Conservation (phyloP, 2,888 invertebrate genomes). For the Mesoligia furuncula region DNA sequence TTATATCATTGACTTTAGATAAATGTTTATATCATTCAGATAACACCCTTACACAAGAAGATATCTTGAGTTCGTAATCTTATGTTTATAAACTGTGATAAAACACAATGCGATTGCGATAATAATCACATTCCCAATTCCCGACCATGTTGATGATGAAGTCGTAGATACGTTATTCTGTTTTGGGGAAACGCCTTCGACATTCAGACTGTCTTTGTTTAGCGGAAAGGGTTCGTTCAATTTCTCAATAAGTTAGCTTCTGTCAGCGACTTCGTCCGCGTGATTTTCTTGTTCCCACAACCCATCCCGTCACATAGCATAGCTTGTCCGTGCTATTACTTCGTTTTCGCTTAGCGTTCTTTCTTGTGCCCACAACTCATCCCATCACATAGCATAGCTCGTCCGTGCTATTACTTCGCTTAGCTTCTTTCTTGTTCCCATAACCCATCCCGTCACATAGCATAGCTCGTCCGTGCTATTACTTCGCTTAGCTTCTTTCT, state of each 20-base stretch:
- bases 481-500: background rate
- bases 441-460: no score
- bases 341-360: no score
- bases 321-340: no score
- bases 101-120: background rate
- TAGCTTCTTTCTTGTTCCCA: no score
- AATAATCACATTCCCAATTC: background rate
- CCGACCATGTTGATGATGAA: background rate
- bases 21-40: constrained; percentile 8
- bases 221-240: background rate
- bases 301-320: no score
- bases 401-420: no score
- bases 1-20: constrained; percentile 9
- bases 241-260: background rate
- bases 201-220: background rate
- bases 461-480: no score
- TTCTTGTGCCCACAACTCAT: no score
- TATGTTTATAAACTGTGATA: constrained; percentile 12
- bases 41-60: constrained; percentile 1
- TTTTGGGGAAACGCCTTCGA: background rate
- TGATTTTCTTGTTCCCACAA: no score
- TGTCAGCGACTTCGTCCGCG: background rate
- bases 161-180: background rate
- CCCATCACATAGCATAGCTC: no score
- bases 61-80: constrained; percentile 8